phyloP scores from a whole-genome alignment of 2,888 invertebrate species.

The Sphaerophoria rueppellii region DNA sequence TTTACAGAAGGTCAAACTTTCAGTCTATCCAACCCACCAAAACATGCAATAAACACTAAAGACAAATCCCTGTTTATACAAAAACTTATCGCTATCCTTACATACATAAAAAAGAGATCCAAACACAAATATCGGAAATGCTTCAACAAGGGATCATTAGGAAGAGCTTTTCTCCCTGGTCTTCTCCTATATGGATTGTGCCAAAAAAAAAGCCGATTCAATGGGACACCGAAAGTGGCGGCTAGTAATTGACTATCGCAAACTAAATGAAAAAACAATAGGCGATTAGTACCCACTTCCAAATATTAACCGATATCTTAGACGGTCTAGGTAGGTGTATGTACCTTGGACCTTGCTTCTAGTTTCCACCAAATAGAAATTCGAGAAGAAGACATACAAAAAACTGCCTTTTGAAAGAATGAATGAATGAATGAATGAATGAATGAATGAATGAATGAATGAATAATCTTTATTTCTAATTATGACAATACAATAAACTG shows the following conservation, averaged over 20 bases:
- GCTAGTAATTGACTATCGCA: not conserved
- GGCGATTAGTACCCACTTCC: not conserved
- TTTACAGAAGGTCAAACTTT: conserved; percentile 49
- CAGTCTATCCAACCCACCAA: conserved; percentile 50
- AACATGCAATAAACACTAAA: conserved; percentile 56
- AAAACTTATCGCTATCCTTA: conserved; percentile 74
- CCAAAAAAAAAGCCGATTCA: too few relatives aligned
- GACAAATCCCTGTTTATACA: conserved; percentile 54
- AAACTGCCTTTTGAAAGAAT: conserved; percentile 74
- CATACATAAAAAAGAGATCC: conserved; percentile 74
- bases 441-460: too few relatives aligned
- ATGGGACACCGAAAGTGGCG: not conserved
- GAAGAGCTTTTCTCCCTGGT: conserved; percentile 4
- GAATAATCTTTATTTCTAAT: too few relatives aligned
- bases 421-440: too few relatives aligned
- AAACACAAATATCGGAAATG: conserved; percentile 69
- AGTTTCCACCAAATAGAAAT: conserved; percentile 78
- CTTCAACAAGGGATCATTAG: not conserved
- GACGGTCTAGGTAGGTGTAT: conserved; percentile 74
- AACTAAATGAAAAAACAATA: not conserved
- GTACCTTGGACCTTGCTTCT: conserved; percentile 74
- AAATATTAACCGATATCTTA: conserved; percentile 73
- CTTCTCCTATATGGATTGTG: not conserved
- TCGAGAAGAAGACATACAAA: conserved; percentile 59
- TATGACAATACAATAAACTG: too few relatives aligned